Evolutionary conservation across 2,888 invertebrate species (phyloP), one percentile per base, ranked within the genome.

Genomic region (Trilocha varians): DNA sequence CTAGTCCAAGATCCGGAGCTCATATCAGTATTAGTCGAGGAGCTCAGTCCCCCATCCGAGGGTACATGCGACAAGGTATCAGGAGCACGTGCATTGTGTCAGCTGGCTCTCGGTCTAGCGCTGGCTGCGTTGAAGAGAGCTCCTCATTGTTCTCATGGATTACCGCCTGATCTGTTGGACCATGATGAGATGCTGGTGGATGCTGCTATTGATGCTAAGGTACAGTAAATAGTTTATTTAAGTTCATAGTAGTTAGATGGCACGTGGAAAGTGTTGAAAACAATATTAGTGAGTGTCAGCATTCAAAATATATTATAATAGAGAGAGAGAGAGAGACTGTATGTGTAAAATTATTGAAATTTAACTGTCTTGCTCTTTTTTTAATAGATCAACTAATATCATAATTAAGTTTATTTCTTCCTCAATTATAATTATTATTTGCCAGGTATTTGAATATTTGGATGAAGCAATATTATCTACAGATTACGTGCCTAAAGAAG

Each of bases 151-250:
- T 44, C 79, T 35, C 48, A 73, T 1, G 39, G 48, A 0, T 34
- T 34, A 1, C 49, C 60, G 6, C 54, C 64, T 1, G 69, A 82
- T 40, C 57, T 79, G 16, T 82, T 90, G 34, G 94, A 94, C 54
- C 92, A 93, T 50, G 96, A 96, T 64, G 96, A 96, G 59, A 82
- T 88, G 47, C 78, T 96, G 0, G 88, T 95, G 1, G 94, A 96
- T 58, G 88, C 90, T 5, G 94, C 96, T 1, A 90, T 97, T 36
- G 91, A 92, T 34, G 89, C 89, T 40, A 90, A 89, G 70, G 86
- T 84, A n/a, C n/a, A n/a, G n/a, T n/a, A n/a, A n/a, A n/a, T n/a
- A n/a, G n/a, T n/a, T n/a, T n/a, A n/a, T n/a, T n/a, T n/a, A n/a
- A n/a, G n/a, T n/a, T n/a, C n/a, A n/a, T n/a, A n/a, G n/a, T n/a